A percentile compares a stretch with the other conserved stretches of the same genome.
phyloP scores from a whole-genome alignment of 1,140 invertebrate genomes.

The Bicyclus anynana region DNA sequence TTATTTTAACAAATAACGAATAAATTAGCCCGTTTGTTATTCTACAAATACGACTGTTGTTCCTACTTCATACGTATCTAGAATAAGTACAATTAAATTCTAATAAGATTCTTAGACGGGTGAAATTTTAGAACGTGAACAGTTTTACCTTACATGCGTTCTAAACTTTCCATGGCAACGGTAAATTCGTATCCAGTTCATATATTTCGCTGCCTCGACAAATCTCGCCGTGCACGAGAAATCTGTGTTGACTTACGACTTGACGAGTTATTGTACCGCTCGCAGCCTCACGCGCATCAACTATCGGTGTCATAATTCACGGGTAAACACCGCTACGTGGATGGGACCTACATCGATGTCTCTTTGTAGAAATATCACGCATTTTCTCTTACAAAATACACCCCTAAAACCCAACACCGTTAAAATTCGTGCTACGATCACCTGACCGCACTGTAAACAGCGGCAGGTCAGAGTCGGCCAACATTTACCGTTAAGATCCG shows the following conservation, averaged over 20 bases:
- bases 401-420: slow-evolving; percentile 1
- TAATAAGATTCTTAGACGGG: slow-evolving; percentile 54
- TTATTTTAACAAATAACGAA: background rate
- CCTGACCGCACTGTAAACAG: slow-evolving; percentile 66
- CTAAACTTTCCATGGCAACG: slow-evolving; percentile 64
- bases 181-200: slow-evolving; percentile 46
- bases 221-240: slow-evolving; percentile 43
- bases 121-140: slow-evolving; percentile 41
- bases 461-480: slow-evolving; percentile 51
- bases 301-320: slow-evolving; percentile 54
- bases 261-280: slow-evolving; percentile 30
- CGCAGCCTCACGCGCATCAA: slow-evolving; percentile 36
- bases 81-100: slow-evolving; percentile 32
- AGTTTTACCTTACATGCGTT: slow-evolving; percentile 44
- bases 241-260: slow-evolving; percentile 34
- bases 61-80: slow-evolving; percentile 4
- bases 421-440: slow-evolving; percentile 40
- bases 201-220: slow-evolving; percentile 40
- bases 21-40: background rate
- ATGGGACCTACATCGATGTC: slow-evolving; percentile 25
- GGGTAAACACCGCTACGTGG: slow-evolving; percentile 64
- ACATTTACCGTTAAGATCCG: slow-evolving; percentile 71
- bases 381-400: background rate
- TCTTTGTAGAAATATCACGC: background rate
- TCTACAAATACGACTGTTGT: background rate